Evolutionary conservation across 2,113 vertebrate genomes (phyloP).

Genomic region (Myotis davidii): DNA sequence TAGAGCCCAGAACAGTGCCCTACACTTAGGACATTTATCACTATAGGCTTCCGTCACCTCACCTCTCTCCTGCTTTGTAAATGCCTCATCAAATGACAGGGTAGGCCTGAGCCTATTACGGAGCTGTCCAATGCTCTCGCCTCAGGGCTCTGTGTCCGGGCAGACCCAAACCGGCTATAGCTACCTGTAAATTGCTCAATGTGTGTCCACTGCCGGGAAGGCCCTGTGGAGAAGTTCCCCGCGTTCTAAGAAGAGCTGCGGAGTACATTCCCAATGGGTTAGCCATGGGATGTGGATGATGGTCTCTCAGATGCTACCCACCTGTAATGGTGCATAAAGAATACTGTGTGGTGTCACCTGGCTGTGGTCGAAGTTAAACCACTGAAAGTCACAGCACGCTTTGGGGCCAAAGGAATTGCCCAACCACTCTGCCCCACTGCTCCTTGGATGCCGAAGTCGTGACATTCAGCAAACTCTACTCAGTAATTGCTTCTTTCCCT

Average conservation of each 20-base stretch:
- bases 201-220: background rate
- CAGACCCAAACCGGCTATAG: background rate
- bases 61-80: background rate
- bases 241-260: constrained; percentile 66
- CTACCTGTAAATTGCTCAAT: background rate
- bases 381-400: background rate
- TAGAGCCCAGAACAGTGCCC: background rate
- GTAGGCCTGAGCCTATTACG: background rate
- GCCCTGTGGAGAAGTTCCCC: constrained; percentile 40
- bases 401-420: background rate
- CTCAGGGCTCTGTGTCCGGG: background rate
- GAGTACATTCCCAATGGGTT: constrained; percentile 72
- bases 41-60: background rate
- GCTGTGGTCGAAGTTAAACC: background rate
- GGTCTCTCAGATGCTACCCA: constrained; percentile 66
- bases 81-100: background rate
- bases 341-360: background rate
- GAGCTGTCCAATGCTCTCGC: too few relatives aligned
- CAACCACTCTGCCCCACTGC: background rate
- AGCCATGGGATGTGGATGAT: constrained; percentile 51
- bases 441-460: background rate
- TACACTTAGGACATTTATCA: constrained; percentile 25
- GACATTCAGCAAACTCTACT: constrained; percentile 29
- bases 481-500: constrained; percentile 62
- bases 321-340: constrained; percentile 54